Percentiles rank a stretch among this genome's conserved stretches.
These are phyloP conservation scores for human (Homo sapiens) DNA, from an alignment of 2,113 vertebrate genomes.

Conservation along the genomic window GRCh38 chr5:93025001-93025500, in stretches of 20 bases:
- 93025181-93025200: not conserved
- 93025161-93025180: not conserved
- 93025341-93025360: not conserved
- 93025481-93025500: not conserved
- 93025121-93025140: not conserved
- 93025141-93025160: not conserved
- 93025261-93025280: not conserved
- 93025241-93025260: not conserved
- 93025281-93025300: not conserved
- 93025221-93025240: not conserved
- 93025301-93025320: not conserved
- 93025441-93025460: not conserved
- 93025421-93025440: not conserved
- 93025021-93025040: not conserved
- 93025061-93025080: not conserved
- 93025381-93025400: not conserved
- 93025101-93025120: slow-evolving; percentile 37
- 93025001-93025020: not conserved
- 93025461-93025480: not conserved
- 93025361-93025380: not conserved
- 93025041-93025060: slow-evolving; percentile 23
- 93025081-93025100: not conserved
- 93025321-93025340: not conserved
- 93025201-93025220: not conserved
- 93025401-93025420: not conserved